Base-by-base conservation (phyloP, 2,797 vertebrate species). In the Myiotriccus ornatus region DNA sequence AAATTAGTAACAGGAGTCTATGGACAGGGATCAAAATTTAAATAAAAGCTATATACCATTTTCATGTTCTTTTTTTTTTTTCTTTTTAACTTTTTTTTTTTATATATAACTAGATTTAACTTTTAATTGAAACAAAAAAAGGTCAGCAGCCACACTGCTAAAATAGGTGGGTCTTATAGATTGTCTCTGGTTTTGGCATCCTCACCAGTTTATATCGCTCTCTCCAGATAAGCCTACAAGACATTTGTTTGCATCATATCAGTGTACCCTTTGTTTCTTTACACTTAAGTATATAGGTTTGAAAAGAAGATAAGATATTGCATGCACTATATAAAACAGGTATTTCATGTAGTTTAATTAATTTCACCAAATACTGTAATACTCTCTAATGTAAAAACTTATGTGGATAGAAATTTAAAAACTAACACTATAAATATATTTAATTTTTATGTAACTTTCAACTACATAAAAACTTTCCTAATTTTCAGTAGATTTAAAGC, bases 381-480 rank as follows among this genome's bases (percentile, higher is more conserved):
- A 64, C 1, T 0, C 2, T 60, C 10, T 28, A 34, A 21, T 15
- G 16, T 12, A 59, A 81, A 87, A 55, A 11, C 5, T 1, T 3
- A 41, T 4, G 2, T 53, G 9, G 8, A 49, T 16, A 65, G 16
- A 77, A 71, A 70, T 49, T 37, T 7, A 2, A 76, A 70, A 74
- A 55, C 0, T 1, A 53, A 24, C 35, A 15, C 14, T 28, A 46
- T 18, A 64, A 64, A 69, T 14, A 25, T 3, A 28, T 3, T 18
- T 43, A n/a, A 2, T 43, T 80, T 69, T 83, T 28, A 52, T 56
- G 5, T 28, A 93, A 39, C 12, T 83, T 75, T 46, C 53, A 67
- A 35, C 6, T 13, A 3, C 14, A 21, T 32, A 47, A 77, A 91
- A 65, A 0, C 9, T 64, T 62, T 83, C 16, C 11, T 18, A 60